These are phyloP conservation scores for Bryconaethiops microstoma DNA, from an alignment of 2,797 vertebrate species.

Conservation along the genomic window DNA sequence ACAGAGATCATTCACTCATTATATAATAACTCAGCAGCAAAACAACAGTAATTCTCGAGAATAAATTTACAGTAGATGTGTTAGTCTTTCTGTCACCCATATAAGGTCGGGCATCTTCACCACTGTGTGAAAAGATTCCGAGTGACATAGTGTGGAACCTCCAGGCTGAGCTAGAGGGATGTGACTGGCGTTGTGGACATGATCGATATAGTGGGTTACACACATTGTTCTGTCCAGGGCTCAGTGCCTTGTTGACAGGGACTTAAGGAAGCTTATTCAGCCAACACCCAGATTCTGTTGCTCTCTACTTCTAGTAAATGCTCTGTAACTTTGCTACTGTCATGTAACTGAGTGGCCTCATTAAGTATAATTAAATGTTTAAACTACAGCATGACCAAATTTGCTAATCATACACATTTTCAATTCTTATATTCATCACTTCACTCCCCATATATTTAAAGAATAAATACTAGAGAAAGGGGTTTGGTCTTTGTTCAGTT, in stretches of 20 bases:
- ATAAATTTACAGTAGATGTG: background rate
- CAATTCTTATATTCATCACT: too few relatives aligned
- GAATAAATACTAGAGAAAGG: too few relatives aligned
- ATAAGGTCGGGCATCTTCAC: background rate
- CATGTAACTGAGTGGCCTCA: background rate
- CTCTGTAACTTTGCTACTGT: background rate
- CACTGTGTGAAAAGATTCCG: background rate
- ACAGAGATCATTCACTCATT: too few relatives aligned
- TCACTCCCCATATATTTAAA: too few relatives aligned
- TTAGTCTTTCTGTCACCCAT: background rate
- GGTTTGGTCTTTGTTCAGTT: too few relatives aligned
- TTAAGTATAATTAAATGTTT: too few relatives aligned
- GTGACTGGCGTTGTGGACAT: constrained; percentile 10
- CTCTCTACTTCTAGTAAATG: background rate
- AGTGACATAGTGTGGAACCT: constrained; percentile 1
- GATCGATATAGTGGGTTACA: constrained; percentile 11
- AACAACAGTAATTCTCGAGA: too few relatives aligned
- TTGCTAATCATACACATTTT: too few relatives aligned
- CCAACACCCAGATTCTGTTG: background rate
- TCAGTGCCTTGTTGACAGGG: background rate
- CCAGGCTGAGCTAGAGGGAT: background rate
- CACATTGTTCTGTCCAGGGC: background rate
- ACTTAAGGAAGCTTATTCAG: background rate
- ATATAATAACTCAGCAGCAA: too few relatives aligned
- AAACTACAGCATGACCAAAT: too few relatives aligned